These are phyloP conservation scores for Microplitis mediator DNA, from an alignment of 1,140 invertebrate genomes.

Conservation along the genomic window DNA sequence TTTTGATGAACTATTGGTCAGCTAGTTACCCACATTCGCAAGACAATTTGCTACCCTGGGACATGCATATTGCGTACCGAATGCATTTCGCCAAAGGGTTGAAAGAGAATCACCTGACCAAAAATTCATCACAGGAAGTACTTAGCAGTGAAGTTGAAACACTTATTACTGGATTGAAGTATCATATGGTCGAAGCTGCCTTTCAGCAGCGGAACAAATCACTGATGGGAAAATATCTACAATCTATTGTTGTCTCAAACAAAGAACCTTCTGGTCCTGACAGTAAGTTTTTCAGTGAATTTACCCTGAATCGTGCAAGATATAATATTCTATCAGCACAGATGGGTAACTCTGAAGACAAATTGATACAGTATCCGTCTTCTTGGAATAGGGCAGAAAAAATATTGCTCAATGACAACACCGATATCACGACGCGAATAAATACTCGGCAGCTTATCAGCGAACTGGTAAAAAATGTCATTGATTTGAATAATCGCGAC, in stretches of 20 bases:
- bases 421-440: conserved; percentile 3
- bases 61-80: conserved; percentile 46
- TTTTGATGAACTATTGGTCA: conserved; percentile 45
- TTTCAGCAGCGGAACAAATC: conserved; percentile 53
- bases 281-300: conserved; percentile 22
- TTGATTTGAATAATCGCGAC: conserved; percentile 25
- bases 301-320: conserved; percentile 29
- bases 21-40: conserved; percentile 36
- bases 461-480: conserved; percentile 31
- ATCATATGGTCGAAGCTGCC: conserved; percentile 54
- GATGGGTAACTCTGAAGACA: not conserved
- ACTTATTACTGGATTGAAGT: conserved; percentile 29
- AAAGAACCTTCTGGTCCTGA: not conserved
- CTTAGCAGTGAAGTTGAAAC: conserved; percentile 9
- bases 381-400: conserved; percentile 39
- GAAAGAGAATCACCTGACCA: not conserved
- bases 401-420: conserved; percentile 4
- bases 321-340: conserved; percentile 41
- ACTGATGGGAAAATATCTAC: conserved; percentile 52
- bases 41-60: conserved; percentile 48
- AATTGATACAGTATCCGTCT: conserved; percentile 31
- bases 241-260: not conserved
- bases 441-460: conserved; percentile 34
- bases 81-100: conserved; percentile 33
- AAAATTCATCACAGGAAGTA: not conserved